Conservation (phyloP, 1,140 invertebrate species). For the Halyomorpha halys region DNA sequence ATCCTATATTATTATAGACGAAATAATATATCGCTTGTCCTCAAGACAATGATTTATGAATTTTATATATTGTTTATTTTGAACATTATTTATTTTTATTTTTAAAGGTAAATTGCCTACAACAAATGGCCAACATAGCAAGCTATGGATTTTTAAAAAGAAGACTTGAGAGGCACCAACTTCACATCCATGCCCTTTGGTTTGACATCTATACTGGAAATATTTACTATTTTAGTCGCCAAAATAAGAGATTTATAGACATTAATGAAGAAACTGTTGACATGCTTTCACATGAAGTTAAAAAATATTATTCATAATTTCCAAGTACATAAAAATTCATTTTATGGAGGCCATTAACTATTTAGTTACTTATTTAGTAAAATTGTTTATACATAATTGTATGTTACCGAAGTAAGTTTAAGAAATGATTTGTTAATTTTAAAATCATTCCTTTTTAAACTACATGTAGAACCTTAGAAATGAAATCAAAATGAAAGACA, state of each 20-base stretch:
- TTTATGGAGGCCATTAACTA: not conserved
- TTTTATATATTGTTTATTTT: too few species aligned
- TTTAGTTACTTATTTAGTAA: not conserved
- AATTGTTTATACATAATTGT: not conserved
- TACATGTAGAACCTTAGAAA: too few species aligned
- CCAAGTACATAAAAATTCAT: not conserved
- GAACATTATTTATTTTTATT: too few species aligned
- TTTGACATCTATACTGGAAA: constrained; percentile 95
- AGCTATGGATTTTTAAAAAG: constrained; percentile 87
- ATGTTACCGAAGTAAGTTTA: too few species aligned
- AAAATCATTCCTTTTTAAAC: too few species aligned
- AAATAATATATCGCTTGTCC: too few species aligned
- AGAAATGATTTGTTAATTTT: too few species aligned
- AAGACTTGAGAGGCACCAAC: constrained; percentile 63
- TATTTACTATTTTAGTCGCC: constrained; percentile 84
- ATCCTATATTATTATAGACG: too few species aligned
- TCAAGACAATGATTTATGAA: too few species aligned
- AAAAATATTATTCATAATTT: constrained; percentile 63
- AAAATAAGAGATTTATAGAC: constrained; percentile 69
- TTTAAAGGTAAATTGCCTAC: constrained; percentile 74
- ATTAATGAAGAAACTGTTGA: constrained; percentile 72
- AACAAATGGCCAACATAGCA: constrained; percentile 88
- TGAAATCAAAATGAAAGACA: too few species aligned
- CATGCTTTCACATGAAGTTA: constrained; percentile 61
- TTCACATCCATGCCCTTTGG: constrained; percentile 90